These are phyloP conservation scores for Paguma larvata DNA, from an alignment of 2,797 vertebrate species.

Conservation along the genomic window DNA sequence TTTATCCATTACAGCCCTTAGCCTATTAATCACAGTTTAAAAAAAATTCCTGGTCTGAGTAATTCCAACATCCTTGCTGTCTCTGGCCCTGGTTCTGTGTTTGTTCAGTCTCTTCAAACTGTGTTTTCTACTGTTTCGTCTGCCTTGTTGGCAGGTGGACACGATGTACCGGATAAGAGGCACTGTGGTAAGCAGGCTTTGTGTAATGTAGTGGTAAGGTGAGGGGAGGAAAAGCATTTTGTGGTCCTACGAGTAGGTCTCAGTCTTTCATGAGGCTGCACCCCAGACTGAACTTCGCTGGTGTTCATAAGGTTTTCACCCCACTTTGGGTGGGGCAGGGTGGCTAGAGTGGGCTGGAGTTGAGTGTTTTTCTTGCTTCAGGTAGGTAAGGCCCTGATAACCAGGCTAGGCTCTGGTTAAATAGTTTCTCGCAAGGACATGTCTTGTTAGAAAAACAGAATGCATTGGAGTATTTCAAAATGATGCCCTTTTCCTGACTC, in stretches of 20 bases:
- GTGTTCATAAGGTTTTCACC: background rate
- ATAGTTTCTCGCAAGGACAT: background rate
- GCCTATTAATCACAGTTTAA: background rate
- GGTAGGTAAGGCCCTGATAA: background rate
- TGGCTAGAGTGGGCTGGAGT: background rate
- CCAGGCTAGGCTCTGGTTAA: background rate
- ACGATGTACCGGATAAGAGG: background rate
- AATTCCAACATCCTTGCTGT: background rate
- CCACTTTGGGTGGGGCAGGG: background rate
- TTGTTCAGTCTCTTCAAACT: background rate
- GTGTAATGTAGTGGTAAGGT: background rate
- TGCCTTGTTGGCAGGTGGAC: background rate
- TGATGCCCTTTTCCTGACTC: background rate
- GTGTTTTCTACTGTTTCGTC: background rate
- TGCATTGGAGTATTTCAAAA: background rate
- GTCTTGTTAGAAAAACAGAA: background rate
- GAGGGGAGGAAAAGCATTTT: background rate
- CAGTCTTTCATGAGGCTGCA: background rate
- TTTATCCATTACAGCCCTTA: background rate
- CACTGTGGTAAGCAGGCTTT: background rate
- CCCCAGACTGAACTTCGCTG: background rate
- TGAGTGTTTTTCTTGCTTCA: background rate
- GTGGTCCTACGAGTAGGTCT: background rate
- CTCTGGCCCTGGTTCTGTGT: background rate
- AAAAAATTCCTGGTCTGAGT: background rate